Base-by-base conservation (phyloP, 2,888 invertebrate genomes). In the Eupithecia pulchellata region DNA sequence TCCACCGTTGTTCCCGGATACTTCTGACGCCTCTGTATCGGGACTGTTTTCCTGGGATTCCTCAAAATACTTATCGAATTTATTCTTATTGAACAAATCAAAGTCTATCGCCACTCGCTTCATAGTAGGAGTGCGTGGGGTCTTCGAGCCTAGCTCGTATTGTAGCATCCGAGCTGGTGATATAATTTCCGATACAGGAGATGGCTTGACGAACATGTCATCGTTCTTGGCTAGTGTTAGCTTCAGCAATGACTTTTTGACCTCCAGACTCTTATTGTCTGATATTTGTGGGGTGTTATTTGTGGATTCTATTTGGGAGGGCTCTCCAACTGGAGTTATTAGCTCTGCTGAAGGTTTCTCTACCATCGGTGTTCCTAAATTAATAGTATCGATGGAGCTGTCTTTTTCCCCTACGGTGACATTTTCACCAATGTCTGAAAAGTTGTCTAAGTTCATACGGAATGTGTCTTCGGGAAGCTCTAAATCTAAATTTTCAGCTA, bases 111-210 rank as follows among this genome's bases (percentile, higher is more conserved):
- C 88, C 1, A 93, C 93, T 25, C 94, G 84, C 80, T 92, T 94
- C 92, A 94, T 93, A 4, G 94, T 93, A 2, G 93, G 93, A 17
- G 94, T 93, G 5, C 62, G 69, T 30, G 91, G 82, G 71, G 89
- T 90, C 17, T 79, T 82, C 2, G 88, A 79, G 60, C 80, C 65
- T 25, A 93, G 78, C 83, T 92, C 91, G 29, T 90, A 94, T 84
- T 93, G 93, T 64, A 94, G 79, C 92, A 93, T 93, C 85, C 82
- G 89, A 25, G 94, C 94, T 11, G 94, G 93, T 47, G 93, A 93
- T 92, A 93, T 92, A 27, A 90, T 74, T 61, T 92, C 94, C 25
- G 80, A 72, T 0, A 92, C 81, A 2, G 92, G 91, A 29, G 93
- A 92, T 1, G 94, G 93, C 64, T 87, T 93, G 0, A 90, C 88